phyloP scores from a whole-genome alignment of 2,888 invertebrate genomes.

The Trichogramma evanescens region DNA sequence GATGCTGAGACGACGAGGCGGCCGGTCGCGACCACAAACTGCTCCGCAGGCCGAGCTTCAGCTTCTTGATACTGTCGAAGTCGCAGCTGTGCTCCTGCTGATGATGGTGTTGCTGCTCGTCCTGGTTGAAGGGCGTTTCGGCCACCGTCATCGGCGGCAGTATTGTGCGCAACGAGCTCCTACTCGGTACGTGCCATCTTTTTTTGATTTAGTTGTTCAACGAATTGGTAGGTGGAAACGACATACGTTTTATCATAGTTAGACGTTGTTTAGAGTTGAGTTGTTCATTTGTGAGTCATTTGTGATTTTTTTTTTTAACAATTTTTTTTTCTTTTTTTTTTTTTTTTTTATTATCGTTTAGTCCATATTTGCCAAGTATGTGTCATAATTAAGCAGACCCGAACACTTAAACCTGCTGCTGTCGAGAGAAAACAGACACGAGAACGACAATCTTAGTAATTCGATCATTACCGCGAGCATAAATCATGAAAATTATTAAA shows the following conservation, averaged over 20 bases:
- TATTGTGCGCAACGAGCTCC: slow-evolving; percentile 56
- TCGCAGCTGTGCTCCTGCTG: slow-evolving; percentile 60
- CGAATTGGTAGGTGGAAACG: slow-evolving; percentile 23
- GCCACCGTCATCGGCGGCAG: slow-evolving; percentile 58
- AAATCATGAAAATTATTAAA: no score
- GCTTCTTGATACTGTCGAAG: slow-evolving; percentile 66
- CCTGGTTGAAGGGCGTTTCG: slow-evolving; percentile 51
- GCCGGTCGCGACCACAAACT: slow-evolving; percentile 64
- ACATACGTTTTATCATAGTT: no score
- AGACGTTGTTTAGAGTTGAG: no score
- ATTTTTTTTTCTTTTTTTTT: background rate
- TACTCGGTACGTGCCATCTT: slow-evolving; percentile 53
- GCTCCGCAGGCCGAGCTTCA: slow-evolving; percentile 63
- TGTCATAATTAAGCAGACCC: background rate
- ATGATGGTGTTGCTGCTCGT: slow-evolving; percentile 35
- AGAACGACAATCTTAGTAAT: no score
- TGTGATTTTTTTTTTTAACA: background rate
- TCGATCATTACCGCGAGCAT: no score
- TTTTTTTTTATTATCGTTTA: background rate
- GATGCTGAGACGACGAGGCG: slow-evolving; percentile 27
- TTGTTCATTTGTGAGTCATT: background rate
- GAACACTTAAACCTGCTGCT: no score
- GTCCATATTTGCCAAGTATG: background rate
- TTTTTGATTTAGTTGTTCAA: slow-evolving; percentile 11
- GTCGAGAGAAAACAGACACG: no score